phyloP scores from a whole-genome alignment of 2,888 invertebrate species.

The Melanostoma mellinum region DNA sequence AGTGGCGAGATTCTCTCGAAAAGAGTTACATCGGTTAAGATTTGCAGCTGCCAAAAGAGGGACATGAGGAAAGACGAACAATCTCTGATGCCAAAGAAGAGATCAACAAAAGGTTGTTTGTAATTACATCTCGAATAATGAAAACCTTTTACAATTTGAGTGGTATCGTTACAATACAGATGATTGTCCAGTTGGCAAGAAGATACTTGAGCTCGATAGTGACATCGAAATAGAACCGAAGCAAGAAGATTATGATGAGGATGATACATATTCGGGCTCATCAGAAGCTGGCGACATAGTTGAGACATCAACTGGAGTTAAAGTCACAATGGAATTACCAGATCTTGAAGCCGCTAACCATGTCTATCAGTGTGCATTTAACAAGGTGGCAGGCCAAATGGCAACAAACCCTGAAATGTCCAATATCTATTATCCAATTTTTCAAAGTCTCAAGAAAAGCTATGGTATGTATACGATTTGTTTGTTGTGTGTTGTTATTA shows the following conservation, averaged over 20 bases:
- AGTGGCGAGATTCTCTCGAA: too few relatives aligned
- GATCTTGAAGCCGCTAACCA: conserved; percentile 46
- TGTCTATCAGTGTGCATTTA: conserved; percentile 60
- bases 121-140: too few relatives aligned
- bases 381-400: conserved; percentile 68
- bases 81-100: too few relatives aligned
- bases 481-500: background rate
- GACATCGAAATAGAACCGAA: conserved; percentile 37
- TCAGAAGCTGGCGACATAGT: conserved; percentile 22
- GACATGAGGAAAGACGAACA: too few relatives aligned
- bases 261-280: background rate
- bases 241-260: conserved; percentile 19
- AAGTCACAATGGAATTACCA: conserved; percentile 44
- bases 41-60: too few relatives aligned
- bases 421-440: conserved; percentile 34
- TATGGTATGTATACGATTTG: conserved; percentile 56
- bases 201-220: conserved; percentile 43
- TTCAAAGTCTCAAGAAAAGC: conserved; percentile 63
- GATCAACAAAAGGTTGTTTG: too few relatives aligned
- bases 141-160: too few relatives aligned
- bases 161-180: conserved; percentile 30
- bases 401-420: conserved; percentile 60
- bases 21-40: too few relatives aligned
- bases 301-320: conserved; percentile 54
- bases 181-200: conserved; percentile 58